phyloP scores from a whole-genome alignment of 35 echinoderm and acorn worm species.

The Heliocidaris tuberculata region DNA sequence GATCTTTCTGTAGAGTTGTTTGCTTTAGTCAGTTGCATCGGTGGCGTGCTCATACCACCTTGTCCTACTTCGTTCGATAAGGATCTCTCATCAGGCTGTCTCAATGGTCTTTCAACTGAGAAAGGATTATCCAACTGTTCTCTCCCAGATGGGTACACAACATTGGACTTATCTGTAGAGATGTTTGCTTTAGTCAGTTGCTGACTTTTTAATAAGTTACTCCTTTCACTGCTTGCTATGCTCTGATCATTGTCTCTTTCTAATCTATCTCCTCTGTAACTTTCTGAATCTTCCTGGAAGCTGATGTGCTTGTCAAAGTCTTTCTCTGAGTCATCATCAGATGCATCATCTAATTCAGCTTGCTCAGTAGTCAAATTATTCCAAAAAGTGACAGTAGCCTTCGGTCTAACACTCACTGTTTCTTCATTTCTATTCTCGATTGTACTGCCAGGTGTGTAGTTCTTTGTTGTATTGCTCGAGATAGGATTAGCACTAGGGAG shows the following conservation, averaged over 20 bases:
- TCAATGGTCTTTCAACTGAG: neutral
- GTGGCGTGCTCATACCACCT: neutral
- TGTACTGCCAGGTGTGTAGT: neutral
- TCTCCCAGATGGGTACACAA: too few relatives aligned
- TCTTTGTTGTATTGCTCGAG: neutral
- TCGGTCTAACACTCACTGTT: neutral
- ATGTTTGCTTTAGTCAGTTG: neutral
- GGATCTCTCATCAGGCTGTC: neutral
- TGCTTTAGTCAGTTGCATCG: too few relatives aligned
- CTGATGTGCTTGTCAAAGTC: slow-evolving; percentile 25
- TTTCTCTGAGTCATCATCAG: slow-evolving; percentile 23
- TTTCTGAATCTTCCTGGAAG: neutral
- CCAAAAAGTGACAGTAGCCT: neutral
- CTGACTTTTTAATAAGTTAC: neutral
- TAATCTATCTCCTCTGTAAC: neutral
- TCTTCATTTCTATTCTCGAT: neutral
- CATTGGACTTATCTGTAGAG: too few relatives aligned
- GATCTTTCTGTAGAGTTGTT: neutral
- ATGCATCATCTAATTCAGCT: neutral
- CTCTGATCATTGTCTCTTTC: neutral
- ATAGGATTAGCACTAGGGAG: neutral
- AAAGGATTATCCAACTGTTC: neutral
- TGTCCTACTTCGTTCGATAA: neutral
- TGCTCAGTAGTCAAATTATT: neutral
- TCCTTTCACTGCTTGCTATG: neutral